A percentile compares a stretch with the other conserved stretches of the same genome.
phyloP scores from a whole-genome alignment of 2,113 vertebrate genomes.

The Actinemys pallida region DNA sequence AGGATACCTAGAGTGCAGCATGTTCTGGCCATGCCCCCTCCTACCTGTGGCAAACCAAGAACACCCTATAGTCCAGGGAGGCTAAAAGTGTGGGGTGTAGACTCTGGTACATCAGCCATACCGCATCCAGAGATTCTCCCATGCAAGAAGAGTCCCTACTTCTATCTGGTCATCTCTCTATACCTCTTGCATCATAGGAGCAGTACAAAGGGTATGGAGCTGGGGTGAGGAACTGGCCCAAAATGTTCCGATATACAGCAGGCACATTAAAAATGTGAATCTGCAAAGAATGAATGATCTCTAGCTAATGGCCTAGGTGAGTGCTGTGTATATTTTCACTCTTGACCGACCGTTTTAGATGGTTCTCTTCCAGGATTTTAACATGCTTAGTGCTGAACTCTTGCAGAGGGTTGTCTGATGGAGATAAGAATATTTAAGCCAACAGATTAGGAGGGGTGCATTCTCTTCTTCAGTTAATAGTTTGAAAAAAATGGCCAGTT shows the following conservation, averaged over 20 bases:
- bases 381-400: neutral
- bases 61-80: neutral
- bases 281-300: neutral
- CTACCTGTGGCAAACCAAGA: neutral
- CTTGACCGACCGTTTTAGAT: neutral
- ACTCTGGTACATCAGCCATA: neutral
- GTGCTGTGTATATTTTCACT: neutral
- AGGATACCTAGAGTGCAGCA: neutral
- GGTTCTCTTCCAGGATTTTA: neutral
- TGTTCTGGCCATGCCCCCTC: neutral
- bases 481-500: neutral
- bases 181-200: neutral
- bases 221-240: neutral
- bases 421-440: conserved; percentile 14
- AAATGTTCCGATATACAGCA: neutral
- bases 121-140: neutral
- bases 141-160: neutral
- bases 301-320: neutral
- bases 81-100: neutral
- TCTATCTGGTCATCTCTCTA: fast-evolving
- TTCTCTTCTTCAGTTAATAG: neutral
- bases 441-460: neutral
- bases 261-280: neutral
- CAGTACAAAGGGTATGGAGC: neutral
- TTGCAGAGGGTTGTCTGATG: conserved; percentile 3